Percentiles rank a stretch among this genome's conserved stretches.
Conservation (phyloP, 2,797 vertebrate species). For the Typhlichthys eigenmanni region DNA sequence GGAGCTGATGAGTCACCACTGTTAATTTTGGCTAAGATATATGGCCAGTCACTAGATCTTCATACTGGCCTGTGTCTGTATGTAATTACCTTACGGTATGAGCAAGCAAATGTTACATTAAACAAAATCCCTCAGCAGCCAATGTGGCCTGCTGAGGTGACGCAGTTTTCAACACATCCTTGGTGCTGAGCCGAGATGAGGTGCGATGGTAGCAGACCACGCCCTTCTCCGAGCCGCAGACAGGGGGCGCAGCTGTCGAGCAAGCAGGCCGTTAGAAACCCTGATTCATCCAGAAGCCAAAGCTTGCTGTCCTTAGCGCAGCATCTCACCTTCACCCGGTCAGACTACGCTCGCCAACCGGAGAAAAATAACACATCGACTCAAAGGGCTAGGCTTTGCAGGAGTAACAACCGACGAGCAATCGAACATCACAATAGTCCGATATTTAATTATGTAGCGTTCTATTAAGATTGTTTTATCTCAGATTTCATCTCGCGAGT, state of each 20-base stretch:
- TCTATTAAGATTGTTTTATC: slow-evolving; percentile 20
- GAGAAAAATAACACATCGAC: slow-evolving; percentile 9
- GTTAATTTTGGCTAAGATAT: too few relatives aligned
- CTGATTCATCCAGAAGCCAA: slow-evolving; percentile 37
- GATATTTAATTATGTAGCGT: slow-evolving; percentile 62
- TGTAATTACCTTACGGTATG: too few relatives aligned
- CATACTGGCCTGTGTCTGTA: too few relatives aligned
- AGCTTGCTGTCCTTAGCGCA: slow-evolving; percentile 66
- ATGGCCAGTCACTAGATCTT: too few relatives aligned
- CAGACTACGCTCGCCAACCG: slow-evolving; percentile 36
- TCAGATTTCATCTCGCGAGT: slow-evolving; percentile 32
- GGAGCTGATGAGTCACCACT: too few relatives aligned
- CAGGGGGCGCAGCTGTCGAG: slow-evolving; percentile 50
- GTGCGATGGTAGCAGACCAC: slow-evolving; percentile 71
- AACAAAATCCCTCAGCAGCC: too few relatives aligned
- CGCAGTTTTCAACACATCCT: neutral
- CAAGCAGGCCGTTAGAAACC: slow-evolving; percentile 19
- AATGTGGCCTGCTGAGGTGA: neutral
- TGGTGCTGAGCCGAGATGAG: slow-evolving; percentile 38
- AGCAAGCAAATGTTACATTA: too few relatives aligned
- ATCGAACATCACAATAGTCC: neutral
- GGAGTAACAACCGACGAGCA: neutral
- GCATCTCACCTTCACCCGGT: slow-evolving; percentile 74
- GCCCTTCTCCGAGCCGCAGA: slow-evolving; percentile 53
- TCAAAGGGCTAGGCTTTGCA: neutral